phyloP scores from a whole-genome alignment of 92 coral and sea anemone genomes.

The Zoanthus sociatus region DNA sequence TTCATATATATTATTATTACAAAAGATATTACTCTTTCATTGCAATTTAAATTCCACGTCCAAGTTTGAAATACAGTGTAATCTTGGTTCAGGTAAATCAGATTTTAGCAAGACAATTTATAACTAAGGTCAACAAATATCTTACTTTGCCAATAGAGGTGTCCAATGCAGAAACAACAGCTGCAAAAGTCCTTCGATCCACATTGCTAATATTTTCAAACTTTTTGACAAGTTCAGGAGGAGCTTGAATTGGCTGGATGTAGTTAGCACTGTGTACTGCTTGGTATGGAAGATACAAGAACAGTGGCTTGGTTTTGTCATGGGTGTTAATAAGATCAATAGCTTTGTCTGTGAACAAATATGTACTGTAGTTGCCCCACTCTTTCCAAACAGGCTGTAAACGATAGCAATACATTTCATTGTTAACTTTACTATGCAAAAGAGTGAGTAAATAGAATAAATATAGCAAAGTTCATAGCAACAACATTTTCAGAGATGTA shows the following conservation, averaged over 20 bases:
- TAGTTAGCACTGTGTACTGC: slow-evolving; percentile 79
- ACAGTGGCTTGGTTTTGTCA: slow-evolving; percentile 68
- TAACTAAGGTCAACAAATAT: no score
- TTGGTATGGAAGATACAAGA: slow-evolving; percentile 76
- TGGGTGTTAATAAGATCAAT: slow-evolving; percentile 63
- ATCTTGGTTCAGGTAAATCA: no score
- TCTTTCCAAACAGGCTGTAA: slow-evolving; percentile 70
- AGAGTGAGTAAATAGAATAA: no score
- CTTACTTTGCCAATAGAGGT: slow-evolving; percentile 74
- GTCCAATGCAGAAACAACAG: slow-evolving; percentile 79
- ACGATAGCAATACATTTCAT: no score
- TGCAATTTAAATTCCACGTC: no score
- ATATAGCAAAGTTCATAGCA: no score
- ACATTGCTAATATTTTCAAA: slow-evolving; percentile 64
- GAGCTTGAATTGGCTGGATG: slow-evolving; percentile 76
- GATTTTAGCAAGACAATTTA: no score
- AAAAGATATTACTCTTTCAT: no score
- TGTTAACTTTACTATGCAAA: no score
- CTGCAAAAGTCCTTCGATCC: slow-evolving; percentile 82
- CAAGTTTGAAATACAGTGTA: no score
- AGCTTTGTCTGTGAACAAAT: slow-evolving; percentile 68
- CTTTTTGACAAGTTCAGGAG: slow-evolving; percentile 66
- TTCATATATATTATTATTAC: no score
- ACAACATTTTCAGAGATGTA: no score
- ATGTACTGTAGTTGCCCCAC: slow-evolving; percentile 73